phyloP scores from a whole-genome alignment of 2,888 invertebrate genomes.

The Oeneis ivallda region DNA sequence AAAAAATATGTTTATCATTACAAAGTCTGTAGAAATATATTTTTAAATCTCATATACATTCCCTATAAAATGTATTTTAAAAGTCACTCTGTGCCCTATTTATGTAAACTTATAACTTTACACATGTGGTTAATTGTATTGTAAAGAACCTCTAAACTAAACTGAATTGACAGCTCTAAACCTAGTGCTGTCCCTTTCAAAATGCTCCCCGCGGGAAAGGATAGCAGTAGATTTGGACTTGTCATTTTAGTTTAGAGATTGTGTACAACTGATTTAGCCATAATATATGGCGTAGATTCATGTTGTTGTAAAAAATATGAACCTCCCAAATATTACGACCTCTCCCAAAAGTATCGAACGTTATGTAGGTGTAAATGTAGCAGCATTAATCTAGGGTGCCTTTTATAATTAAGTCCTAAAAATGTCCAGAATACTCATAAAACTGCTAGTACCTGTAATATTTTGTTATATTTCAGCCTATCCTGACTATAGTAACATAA shows the following conservation, averaged over 20 bases:
- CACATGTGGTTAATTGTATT: no score
- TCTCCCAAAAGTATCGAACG: slow-evolving; percentile 13
- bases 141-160: no score
- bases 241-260: no score
- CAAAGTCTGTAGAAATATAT: slow-evolving; percentile 11
- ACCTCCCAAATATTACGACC: slow-evolving; percentile 1
- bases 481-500: not conserved
- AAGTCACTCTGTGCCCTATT: slow-evolving; percentile 20
- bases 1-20: slow-evolving; percentile 1
- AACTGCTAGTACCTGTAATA: not conserved
- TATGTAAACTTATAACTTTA: slow-evolving; percentile 1
- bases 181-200: no score
- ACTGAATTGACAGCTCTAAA: no score
- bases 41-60: slow-evolving; percentile 23
- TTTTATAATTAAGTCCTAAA: slow-evolving; percentile 32
- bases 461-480: not conserved
- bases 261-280: no score
- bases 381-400: slow-evolving; percentile 38
- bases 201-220: no score
- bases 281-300: slow-evolving; percentile 10
- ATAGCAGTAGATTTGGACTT: no score
- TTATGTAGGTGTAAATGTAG: slow-evolving; percentile 28
- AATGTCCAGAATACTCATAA: slow-evolving; percentile 22
- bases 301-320: not conserved
- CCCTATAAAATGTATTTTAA: slow-evolving; percentile 9